A percentile compares a stretch with the other conserved stretches of the same genome.
Conservation (phyloP, 2,888 invertebrate genomes). For the Trichacis sp. region DNA sequence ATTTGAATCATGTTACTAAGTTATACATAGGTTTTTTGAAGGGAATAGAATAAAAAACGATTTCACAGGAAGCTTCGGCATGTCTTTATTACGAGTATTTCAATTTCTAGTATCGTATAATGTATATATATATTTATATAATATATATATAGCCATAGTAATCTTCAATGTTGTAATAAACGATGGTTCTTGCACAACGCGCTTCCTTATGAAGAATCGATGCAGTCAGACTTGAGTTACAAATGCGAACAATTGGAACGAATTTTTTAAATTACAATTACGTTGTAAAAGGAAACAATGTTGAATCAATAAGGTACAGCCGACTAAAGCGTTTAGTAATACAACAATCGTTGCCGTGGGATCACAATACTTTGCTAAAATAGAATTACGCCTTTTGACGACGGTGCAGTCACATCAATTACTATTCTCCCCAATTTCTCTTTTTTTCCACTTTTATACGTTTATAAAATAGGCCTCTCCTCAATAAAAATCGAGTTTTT, state of each 20-base stretch:
- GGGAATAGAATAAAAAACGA: background rate
- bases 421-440: too few relatives aligned
- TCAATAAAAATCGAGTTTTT: too few relatives aligned
- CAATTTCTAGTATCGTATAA: conserved; percentile 66
- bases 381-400: background rate
- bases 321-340: background rate
- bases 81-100: conserved; percentile 68
- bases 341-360: background rate
- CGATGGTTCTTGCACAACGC: conserved; percentile 55
- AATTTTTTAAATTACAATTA: conserved; percentile 17
- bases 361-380: too few relatives aligned
- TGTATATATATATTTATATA: conserved; percentile 65
- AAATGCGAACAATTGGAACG: conserved; percentile 24
- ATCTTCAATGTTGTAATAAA: conserved; percentile 63
- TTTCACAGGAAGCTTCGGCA: conserved; percentile 63
- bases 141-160: conserved; percentile 64
- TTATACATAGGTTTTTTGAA: too few relatives aligned
- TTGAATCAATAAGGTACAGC: background rate
- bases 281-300: conserved; percentile 1
- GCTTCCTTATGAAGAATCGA: conserved; percentile 51
- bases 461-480: too few relatives aligned
- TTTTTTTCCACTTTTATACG: too few relatives aligned
- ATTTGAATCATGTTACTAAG: too few relatives aligned
- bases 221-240: conserved; percentile 36
- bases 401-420: background rate